Evolutionary conservation across 2,888 invertebrate genomes (phyloP).

Genomic region (Proisotoma minuta): DNA sequence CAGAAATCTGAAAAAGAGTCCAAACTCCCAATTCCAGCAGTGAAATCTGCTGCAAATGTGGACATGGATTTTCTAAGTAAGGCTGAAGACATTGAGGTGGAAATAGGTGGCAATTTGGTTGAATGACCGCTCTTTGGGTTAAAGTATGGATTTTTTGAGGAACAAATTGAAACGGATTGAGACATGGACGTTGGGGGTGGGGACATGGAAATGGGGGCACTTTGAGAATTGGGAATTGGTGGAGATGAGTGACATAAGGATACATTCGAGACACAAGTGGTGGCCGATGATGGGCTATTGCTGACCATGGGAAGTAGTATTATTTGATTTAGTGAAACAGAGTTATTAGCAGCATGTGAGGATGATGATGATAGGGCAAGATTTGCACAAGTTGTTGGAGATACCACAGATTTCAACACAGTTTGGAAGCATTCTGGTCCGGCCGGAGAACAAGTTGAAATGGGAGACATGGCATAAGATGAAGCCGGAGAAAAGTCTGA

Average conservation of each 20-base stretch:
- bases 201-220: constrained; percentile 16
- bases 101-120: constrained; percentile 37
- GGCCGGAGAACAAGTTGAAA: constrained; percentile 38
- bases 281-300: not conserved
- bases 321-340: not conserved
- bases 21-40: constrained; percentile 17
- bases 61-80: constrained; percentile 38
- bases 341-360: constrained; percentile 25
- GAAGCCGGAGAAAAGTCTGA: constrained; percentile 46
- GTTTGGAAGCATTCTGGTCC: constrained; percentile 46
- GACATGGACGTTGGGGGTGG: constrained; percentile 20
- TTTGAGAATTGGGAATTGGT: not conserved
- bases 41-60: constrained; percentile 39
- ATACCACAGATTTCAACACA: constrained; percentile 45
- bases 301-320: constrained; percentile 4
- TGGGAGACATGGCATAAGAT: constrained; percentile 43
- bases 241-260: constrained; percentile 11
- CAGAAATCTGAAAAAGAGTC: not conserved
- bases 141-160: too few relatives aligned
- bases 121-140: constrained; percentile 14
- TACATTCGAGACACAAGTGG: not conserved
- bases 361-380: constrained; percentile 17
- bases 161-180: constrained; percentile 10
- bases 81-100: constrained; percentile 37
- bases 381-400: constrained; percentile 33